A percentile compares a stretch with the other conserved stretches of the same genome.
These are phyloP conservation scores for Anorthoa munda DNA, from an alignment of 2,888 invertebrate genomes.

Conservation along the genomic window DNA sequence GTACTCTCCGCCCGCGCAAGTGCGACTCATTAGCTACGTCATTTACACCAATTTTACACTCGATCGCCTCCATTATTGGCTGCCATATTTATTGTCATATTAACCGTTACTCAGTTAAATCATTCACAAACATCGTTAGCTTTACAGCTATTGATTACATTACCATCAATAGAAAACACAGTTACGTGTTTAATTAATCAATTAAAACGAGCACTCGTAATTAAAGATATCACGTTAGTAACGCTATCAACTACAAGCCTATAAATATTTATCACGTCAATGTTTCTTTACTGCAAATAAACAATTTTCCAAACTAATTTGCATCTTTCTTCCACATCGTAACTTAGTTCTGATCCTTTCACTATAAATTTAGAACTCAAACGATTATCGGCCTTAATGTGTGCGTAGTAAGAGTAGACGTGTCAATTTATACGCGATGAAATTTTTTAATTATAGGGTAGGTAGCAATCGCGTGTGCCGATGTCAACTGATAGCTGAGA, in stretches of 20 bases:
- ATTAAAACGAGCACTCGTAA: slow-evolving; percentile 42
- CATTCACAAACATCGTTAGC: slow-evolving; percentile 37
- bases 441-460: slow-evolving; percentile 66
- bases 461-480: slow-evolving; percentile 68
- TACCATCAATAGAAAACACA: slow-evolving; percentile 19
- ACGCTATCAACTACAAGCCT: slow-evolving; percentile 50
- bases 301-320: slow-evolving; percentile 73
- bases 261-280: slow-evolving; percentile 58
- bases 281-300: slow-evolving; percentile 57
- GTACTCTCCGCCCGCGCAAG: slow-evolving; percentile 42
- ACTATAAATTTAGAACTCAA: slow-evolving; percentile 50
- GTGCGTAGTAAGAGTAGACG: slow-evolving; percentile 46
- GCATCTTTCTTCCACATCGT: slow-evolving; percentile 71
- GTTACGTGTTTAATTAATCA: slow-evolving; percentile 42
- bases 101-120: slow-evolving; percentile 19
- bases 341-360: slow-evolving; percentile 63
- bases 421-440: slow-evolving; percentile 52
- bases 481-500: slow-evolving; percentile 67
- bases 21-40: slow-evolving; percentile 56
- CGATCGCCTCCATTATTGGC: slow-evolving; percentile 56
- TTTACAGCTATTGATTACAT: slow-evolving; percentile 13
- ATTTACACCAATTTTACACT: slow-evolving; percentile 66
- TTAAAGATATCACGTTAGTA: slow-evolving; percentile 55
- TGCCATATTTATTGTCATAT: slow-evolving; percentile 38
- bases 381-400: slow-evolving; percentile 53